phyloP scores from a whole-genome alignment of 1,140 invertebrate genomes.

The Dryas iulia region DNA sequence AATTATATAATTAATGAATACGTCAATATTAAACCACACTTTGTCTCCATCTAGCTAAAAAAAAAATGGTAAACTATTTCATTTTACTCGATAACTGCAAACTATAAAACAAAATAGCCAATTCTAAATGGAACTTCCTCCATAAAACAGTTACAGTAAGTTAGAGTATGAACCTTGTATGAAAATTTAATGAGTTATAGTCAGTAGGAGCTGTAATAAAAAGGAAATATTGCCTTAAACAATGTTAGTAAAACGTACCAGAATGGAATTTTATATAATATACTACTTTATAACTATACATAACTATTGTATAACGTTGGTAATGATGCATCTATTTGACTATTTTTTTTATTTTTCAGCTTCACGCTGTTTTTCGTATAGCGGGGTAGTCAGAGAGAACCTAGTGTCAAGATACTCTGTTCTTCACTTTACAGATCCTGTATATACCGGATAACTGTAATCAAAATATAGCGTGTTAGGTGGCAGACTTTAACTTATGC shows the following conservation, averaged over 20 bases:
- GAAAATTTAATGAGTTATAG: slow-evolving; percentile 51
- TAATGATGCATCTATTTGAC: too few species aligned
- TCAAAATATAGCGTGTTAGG: too few species aligned
- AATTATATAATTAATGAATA: too few species aligned
- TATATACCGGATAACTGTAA: too few species aligned
- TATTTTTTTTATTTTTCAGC: too few species aligned
- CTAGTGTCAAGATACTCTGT: too few species aligned
- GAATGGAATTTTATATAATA: slow-evolving; percentile 43
- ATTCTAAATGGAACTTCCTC: slow-evolving; percentile 10
- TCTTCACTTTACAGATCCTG: too few species aligned
- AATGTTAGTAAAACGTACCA: slow-evolving; percentile 55
- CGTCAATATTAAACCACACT: neutral
- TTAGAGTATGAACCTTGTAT: slow-evolving; percentile 37
- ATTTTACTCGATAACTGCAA: neutral
- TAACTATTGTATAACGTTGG: too few species aligned
- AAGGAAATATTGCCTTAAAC: slow-evolving; percentile 53
- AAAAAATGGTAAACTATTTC: neutral
- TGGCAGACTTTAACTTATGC: too few species aligned
- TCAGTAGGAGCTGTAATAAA: slow-evolving; percentile 53
- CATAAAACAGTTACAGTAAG: slow-evolving; percentile 10
- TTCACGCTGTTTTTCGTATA: too few species aligned
- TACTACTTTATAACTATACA: too few species aligned
- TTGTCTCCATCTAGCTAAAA: neutral
- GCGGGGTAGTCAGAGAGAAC: too few species aligned
- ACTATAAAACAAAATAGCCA: neutral